A percentile compares a stretch with the other conserved stretches of the same genome.
phyloP scores from a whole-genome alignment of 2,797 vertebrate genomes.

The Botia kubotai region DNA sequence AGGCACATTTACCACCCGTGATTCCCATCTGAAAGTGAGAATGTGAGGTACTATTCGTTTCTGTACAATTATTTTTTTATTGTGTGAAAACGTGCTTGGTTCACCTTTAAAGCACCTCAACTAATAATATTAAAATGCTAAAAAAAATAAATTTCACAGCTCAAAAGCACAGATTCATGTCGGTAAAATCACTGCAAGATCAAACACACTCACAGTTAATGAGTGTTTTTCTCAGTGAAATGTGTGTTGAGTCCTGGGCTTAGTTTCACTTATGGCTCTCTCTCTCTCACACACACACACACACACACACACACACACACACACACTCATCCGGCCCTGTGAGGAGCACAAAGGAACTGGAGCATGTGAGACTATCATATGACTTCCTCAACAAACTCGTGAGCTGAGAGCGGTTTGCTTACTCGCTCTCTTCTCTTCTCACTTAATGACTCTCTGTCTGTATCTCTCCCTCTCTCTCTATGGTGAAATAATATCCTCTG shows the following conservation, averaged over 20 bases:
- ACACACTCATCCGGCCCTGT: conserved; percentile 62
- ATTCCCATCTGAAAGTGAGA: too few species aligned
- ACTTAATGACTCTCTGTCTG: conserved; percentile 28
- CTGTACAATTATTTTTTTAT: too few species aligned
- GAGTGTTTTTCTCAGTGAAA: conserved; percentile 61
- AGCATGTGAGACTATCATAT: conserved; percentile 88
- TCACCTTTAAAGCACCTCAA: too few species aligned
- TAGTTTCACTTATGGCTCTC: conserved; percentile 69
- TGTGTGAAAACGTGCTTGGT: too few species aligned
- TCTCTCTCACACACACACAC: too few species aligned
- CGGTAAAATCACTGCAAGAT: too few species aligned
- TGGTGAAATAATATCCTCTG: conserved; percentile 73
- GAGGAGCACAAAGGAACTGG: conserved; percentile 78
- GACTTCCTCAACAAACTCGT: conserved; percentile 84
- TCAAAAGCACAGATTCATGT: too few species aligned
- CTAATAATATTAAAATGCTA: too few species aligned
- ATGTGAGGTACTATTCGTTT: too few species aligned
- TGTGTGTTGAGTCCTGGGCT: conserved; percentile 53
- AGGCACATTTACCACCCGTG: too few species aligned
- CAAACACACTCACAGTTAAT: background rate
- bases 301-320: too few species aligned
- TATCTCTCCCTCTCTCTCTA: conserved; percentile 19
- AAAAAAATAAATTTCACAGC: too few species aligned
- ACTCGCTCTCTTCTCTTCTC: conserved; percentile 25
- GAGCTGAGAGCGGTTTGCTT: conserved; percentile 73